phyloP scores from a whole-genome alignment of 2,113 vertebrate species.

The Protomyctophum bolini region DNA sequence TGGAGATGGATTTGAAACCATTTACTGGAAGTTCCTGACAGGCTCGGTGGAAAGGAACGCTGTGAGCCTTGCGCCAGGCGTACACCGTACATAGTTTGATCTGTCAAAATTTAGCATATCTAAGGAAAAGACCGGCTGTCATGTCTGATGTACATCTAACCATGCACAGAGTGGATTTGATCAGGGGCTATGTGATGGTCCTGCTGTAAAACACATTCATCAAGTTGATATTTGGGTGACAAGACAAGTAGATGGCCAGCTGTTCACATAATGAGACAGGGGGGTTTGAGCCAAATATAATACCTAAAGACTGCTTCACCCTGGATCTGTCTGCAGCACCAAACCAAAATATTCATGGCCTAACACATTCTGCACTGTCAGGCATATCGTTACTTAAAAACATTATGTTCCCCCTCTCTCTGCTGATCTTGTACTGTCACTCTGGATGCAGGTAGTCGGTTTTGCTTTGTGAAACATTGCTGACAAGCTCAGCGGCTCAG shows the following conservation, averaged over 20 bases:
- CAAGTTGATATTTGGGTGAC: constrained; percentile 59
- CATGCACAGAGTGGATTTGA: constrained; percentile 79
- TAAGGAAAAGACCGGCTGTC: constrained; percentile 80
- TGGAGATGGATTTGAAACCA: constrained; percentile 81
- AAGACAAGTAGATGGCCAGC: constrained; percentile 26
- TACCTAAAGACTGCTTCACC: too few species aligned
- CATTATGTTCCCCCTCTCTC: not conserved
- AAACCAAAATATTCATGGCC: too few species aligned
- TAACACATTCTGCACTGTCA: constrained; percentile 4
- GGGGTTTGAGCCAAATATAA: constrained; percentile 37
- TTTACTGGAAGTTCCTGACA: constrained; percentile 79
- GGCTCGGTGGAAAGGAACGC: constrained; percentile 72
- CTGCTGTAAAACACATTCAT: constrained; percentile 66
- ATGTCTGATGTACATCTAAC: constrained; percentile 82
- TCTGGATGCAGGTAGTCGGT: constrained; percentile 38
- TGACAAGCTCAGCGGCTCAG: constrained; percentile 81
- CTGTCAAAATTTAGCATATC: constrained; percentile 85
- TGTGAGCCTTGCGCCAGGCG: constrained; percentile 44
- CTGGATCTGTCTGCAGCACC: too few species aligned
- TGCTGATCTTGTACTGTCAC: constrained; percentile 20
- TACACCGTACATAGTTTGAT: constrained; percentile 72
- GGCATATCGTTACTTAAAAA: constrained; percentile 1
- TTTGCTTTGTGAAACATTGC: constrained; percentile 65
- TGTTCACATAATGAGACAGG: constrained; percentile 36
- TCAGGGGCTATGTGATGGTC: constrained; percentile 76